Evolutionary conservation across 1,140 invertebrate species (phyloP).

Genomic region (Drosophila parvula): DNA sequence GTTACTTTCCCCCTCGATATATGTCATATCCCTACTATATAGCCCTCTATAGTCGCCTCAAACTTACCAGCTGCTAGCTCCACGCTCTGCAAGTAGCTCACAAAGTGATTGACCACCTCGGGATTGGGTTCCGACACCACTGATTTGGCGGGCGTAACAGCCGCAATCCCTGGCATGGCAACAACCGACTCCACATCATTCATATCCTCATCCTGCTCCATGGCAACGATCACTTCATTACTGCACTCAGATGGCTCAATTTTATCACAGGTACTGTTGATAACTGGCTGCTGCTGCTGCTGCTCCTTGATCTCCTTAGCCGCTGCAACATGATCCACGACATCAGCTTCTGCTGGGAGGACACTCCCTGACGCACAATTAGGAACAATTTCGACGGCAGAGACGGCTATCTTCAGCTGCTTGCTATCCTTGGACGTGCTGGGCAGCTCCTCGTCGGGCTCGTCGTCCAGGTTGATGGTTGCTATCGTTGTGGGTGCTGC

Average conservation of each 20-base stretch:
- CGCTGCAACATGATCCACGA: slow-evolving; percentile 52
- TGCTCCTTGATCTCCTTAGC: slow-evolving; percentile 10
- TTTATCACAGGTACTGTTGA: slow-evolving; percentile 84
- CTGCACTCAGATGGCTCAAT: slow-evolving; percentile 59
- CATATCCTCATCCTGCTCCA: slow-evolving; percentile 32
- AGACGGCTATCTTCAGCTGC: slow-evolving; percentile 40
- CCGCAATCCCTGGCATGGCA: slow-evolving; percentile 25
- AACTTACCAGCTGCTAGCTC: slow-evolving; percentile 55
- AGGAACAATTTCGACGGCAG: slow-evolving; percentile 62
- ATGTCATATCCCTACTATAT: no score
- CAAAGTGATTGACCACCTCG: slow-evolving; percentile 57
- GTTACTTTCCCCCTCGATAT: no score
- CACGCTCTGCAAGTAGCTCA: slow-evolving; percentile 54
- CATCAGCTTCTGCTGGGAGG: slow-evolving; percentile 30
- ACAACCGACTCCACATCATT: slow-evolving; percentile 13
- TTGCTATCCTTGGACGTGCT: slow-evolving; percentile 71
- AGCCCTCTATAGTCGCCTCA: not conserved
- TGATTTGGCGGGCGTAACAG: slow-evolving; percentile 28
- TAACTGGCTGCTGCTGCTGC: slow-evolving; percentile 57
- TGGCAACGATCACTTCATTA: slow-evolving; percentile 38
- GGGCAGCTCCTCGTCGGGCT: slow-evolving; percentile 52
- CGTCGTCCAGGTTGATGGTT: slow-evolving; percentile 25
- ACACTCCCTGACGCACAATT: slow-evolving; percentile 39
- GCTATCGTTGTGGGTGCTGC: slow-evolving; percentile 32
- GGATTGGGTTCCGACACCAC: slow-evolving; percentile 19